These are phyloP conservation scores for Ceriagrion tenellum DNA, from an alignment of 2,888 invertebrate genomes.

Conservation along the genomic window DNA sequence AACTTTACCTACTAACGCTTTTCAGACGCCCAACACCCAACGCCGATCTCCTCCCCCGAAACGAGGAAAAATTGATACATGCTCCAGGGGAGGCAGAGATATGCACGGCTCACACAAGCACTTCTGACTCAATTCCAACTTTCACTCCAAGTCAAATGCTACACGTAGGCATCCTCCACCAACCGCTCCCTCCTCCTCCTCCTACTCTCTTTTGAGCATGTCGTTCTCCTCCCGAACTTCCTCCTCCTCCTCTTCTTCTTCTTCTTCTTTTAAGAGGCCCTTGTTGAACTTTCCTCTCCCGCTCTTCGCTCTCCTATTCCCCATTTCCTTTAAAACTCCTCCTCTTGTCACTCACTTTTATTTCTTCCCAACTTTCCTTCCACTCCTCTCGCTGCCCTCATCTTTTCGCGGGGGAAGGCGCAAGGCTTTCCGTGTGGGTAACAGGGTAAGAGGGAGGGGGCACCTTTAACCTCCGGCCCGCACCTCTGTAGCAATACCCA, in stretches of 20 bases:
- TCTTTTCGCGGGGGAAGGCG: neutral
- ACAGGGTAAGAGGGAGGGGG: neutral
- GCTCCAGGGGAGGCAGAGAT: neutral
- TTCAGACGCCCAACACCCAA: too few species aligned
- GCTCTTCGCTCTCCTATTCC: neutral
- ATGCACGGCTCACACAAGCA: neutral
- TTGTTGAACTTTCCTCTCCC: neutral
- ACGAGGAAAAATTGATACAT: too few species aligned
- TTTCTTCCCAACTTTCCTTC: constrained; percentile 5
- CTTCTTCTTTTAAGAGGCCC: neutral
- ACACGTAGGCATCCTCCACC: neutral
- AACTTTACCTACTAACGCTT: too few species aligned
- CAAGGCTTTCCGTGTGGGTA: neutral
- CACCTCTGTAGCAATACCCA: neutral
- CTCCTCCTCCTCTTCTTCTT: neutral
- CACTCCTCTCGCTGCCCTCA: neutral
- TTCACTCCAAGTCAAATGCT: neutral
- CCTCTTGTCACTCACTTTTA: constrained; percentile 15
- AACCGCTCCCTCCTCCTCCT: neutral
- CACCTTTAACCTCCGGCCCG: neutral
- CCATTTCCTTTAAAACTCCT: constrained; percentile 8
- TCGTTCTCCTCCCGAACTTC: neutral
- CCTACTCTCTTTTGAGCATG: neutral
- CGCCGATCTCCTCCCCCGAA: too few species aligned
- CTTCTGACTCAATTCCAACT: neutral